phyloP scores from a whole-genome alignment of 2,888 invertebrate species.

The Mesopsocus fuscifrons region DNA sequence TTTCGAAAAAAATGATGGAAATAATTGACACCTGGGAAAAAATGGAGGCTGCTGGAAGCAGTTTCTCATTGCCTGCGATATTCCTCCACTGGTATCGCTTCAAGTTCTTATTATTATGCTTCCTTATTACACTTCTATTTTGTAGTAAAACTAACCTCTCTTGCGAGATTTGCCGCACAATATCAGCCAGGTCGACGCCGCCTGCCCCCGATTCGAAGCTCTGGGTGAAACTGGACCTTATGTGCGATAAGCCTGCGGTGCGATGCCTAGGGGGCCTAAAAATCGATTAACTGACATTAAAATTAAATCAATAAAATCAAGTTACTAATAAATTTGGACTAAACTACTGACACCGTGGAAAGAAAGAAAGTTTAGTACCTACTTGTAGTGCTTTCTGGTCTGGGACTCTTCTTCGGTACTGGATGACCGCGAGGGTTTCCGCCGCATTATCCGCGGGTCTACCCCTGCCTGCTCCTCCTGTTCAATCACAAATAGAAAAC shows the following conservation, averaged over 20 bases:
- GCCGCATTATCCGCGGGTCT: conserved; percentile 26
- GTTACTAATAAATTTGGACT: background rate
- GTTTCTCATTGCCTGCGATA: no score
- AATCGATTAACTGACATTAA: no score
- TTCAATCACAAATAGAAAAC: no score
- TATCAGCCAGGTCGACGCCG: background rate
- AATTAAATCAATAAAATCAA: no score
- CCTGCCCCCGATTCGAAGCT: conserved; percentile 5
- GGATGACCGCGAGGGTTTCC: conserved; percentile 13
- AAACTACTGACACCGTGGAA: background rate
- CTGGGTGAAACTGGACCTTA: background rate
- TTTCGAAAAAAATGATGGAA: no score
- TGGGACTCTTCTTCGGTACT: conserved; percentile 9
- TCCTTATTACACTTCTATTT: no score
- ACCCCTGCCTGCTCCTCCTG: conserved; percentile 44
- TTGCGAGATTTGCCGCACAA: background rate
- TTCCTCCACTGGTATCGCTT: no score
- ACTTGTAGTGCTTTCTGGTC: conserved; percentile 7
- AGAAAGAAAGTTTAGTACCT: no score
- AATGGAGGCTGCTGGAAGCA: no score
- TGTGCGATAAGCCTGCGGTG: conserved; percentile 1
- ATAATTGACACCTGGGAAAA: no score
- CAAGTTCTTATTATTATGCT: no score
- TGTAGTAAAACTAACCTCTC: conserved; percentile 8
- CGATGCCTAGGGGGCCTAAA: background rate